These are phyloP conservation scores for Elysia crispata DNA, from an alignment of 2,888 invertebrate genomes.

Conservation along the genomic window DNA sequence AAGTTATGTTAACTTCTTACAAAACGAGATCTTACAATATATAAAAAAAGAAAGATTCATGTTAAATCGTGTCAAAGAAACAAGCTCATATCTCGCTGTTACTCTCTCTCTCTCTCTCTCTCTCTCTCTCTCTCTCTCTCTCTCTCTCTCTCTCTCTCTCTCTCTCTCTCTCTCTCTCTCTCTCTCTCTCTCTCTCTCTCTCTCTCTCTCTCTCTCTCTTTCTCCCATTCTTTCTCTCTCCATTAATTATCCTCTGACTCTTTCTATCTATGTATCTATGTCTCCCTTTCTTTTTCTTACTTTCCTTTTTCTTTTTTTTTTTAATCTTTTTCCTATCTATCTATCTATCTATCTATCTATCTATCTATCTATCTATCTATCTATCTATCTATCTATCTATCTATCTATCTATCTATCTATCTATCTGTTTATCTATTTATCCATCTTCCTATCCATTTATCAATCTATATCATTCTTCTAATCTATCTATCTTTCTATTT, in stretches of 20 bases:
- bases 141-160: conserved; percentile 17
- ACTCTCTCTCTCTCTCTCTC: background rate
- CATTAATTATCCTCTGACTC: no score
- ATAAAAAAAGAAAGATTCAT: no score
- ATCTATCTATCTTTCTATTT: no score
- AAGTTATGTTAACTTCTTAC: no score
- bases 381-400: conserved; percentile 11
- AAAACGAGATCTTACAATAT: no score
- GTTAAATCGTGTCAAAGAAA: no score
- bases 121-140: conserved; percentile 2
- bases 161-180: conserved; percentile 19
- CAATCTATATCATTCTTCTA: no score
- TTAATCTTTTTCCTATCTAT: conserved; percentile 17
- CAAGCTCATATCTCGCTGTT: background rate
- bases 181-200: background rate
- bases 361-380: conserved; percentile 25
- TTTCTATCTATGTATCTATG: background rate
- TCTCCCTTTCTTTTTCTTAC: conserved; percentile 10
- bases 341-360: conserved; percentile 32
- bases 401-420: no score
- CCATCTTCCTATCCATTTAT: no score
- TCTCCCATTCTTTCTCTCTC: background rate
- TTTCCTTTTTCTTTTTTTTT: conserved; percentile 9
- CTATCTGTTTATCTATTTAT: no score
- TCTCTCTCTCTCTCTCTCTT: background rate